Evolutionary conservation across 1,140 invertebrate genomes (phyloP).

Genomic region (Paracyclopina nana): DNA sequence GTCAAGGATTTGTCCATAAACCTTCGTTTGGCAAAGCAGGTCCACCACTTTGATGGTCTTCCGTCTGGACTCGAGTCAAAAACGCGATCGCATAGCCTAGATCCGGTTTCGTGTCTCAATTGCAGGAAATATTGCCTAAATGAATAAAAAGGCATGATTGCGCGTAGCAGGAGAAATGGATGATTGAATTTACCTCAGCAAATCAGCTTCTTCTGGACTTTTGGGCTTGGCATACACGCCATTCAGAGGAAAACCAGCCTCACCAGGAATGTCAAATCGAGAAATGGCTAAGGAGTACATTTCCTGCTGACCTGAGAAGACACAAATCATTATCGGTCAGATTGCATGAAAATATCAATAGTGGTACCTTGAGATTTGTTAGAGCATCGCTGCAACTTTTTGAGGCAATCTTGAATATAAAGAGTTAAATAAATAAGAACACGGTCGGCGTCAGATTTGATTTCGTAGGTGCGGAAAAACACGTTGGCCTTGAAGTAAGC

Average conservation of each 20-base stretch:
- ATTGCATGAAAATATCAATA: too few relatives aligned
- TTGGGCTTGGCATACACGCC: constrained; percentile 80
- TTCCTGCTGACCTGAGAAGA: constrained; percentile 74
- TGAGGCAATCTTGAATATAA: constrained; percentile 97
- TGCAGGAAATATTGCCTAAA: constrained; percentile 83
- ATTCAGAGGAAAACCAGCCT: constrained; percentile 86
- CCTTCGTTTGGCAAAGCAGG: constrained; percentile 96
- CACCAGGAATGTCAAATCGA: constrained; percentile 86
- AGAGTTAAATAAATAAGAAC: constrained; percentile 93
- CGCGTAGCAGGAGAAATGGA: too few relatives aligned
- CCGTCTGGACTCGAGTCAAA: constrained; percentile 71
- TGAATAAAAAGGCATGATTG: too few relatives aligned
- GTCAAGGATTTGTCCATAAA: constrained; percentile 98
- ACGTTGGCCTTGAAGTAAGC: constrained; percentile 98
- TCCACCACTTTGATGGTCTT: constrained; percentile 97
- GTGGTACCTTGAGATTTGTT: constrained; percentile 57
- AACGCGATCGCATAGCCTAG: constrained; percentile 72
- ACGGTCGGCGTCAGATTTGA: constrained; percentile 80
- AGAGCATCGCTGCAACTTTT: constrained; percentile 73
- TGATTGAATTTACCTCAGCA: too few relatives aligned
- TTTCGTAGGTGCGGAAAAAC: constrained; percentile 96
- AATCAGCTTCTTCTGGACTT: constrained; percentile 53
- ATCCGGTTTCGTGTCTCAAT: constrained; percentile 63
- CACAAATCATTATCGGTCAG: too few relatives aligned
- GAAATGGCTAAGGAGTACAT: constrained; percentile 88